Evolutionary conservation across 2,888 invertebrate genomes (phyloP), one percentile per base, ranked within the genome.

Genomic region (Drosophila kuntzei): DNA sequence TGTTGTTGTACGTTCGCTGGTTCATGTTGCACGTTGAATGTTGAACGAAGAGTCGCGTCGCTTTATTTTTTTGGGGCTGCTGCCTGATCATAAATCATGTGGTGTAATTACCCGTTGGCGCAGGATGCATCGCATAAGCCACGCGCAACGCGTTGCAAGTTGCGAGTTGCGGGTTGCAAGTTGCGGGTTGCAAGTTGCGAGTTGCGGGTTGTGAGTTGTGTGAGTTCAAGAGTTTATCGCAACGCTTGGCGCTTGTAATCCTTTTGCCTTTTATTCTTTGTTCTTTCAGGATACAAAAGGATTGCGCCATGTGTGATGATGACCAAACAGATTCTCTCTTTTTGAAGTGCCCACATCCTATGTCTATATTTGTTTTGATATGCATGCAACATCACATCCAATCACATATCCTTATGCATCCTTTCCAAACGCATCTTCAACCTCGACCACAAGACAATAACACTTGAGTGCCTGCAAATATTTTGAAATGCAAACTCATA

Each of bases 51-150:
- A 29, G 41, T 41, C 27, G 6, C 12, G 4, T 25, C n/a, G 14
- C 9, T n/a, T 32, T 32, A n/a, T 6, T 36, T 47, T 27, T 36
- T 60, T 54, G 49, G 62, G 58, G 59, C 65, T 68, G 71, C 60
- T 78, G 80, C 61, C 89, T 70, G 58, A 41, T 75, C 76, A 91
- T 91, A 91, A 91, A 91, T 91, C 92, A 91, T 90, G 88, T 80
- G 85, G 88, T 85, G 90, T 91, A 91, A 91, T 91, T 91, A 91
- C 90, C 91, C 92, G 83, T 90, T 89, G 92, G 91, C 91, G 88
- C 83, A 87, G 83, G 83, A 83, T 83, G 87, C 87, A 72, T 53
- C 80, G 84, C 84, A 80, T 80, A 88, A 84, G 87, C 87, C 82
- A 88, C 88, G 73, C 88, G 86, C 70, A 78, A 57, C n/a, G 61